Evolutionary conservation across 2,113 vertebrate genomes (phyloP), one percentile per base, ranked within the genome.

Genomic region (Parus major): DNA sequence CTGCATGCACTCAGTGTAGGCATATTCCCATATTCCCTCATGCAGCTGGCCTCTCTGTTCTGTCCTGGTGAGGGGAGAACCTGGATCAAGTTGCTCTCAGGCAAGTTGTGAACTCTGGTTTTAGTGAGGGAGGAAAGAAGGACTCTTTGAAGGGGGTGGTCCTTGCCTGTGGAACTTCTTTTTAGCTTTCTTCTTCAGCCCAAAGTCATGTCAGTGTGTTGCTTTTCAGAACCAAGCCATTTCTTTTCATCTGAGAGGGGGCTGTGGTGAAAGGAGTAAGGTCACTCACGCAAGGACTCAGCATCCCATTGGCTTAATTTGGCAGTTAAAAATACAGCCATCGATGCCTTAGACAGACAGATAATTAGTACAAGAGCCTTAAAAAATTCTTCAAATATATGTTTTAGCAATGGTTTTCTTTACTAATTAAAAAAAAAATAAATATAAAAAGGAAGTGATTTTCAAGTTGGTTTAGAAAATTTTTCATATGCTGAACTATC

Each of bases 1-100:
- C 28, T 57, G 14, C 28, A 10, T 25, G 12, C 18, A 21, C 22
- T 17, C 36, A 27, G 25, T 9, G 8, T 39, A 25, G 29, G 23
- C 29, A 13, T 28, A 22, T 64, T 78, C 55, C 44, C 35, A 50
- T 22, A 25, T 72, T 71, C 35, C 42, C 7, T 53, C 13, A 10
- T 35, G 35, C 6, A 27, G 7, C 12, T 56, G 23, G 5, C 23
- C 18, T 73, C 13, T 69, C 29, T 27, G 3, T 39, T 68, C 41
- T n/a, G 13, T 72, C 42, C 52, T 0, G 0, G 1, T 20, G 27
- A 56, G 7, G 10, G 36, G 27, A 81, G 35, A 12, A 64, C 18
- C 28, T 77, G 27, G 18, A 52, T 60, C 9, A 29, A 52, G 49
- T 33, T 28, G 19, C 5, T 84, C 6, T 81, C 3, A 3, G 15